A percentile compares a stretch with the other conserved stretches of the same genome.
Conservation (phyloP, 1,140 invertebrate species). For the Bombus fervidus region DNA sequence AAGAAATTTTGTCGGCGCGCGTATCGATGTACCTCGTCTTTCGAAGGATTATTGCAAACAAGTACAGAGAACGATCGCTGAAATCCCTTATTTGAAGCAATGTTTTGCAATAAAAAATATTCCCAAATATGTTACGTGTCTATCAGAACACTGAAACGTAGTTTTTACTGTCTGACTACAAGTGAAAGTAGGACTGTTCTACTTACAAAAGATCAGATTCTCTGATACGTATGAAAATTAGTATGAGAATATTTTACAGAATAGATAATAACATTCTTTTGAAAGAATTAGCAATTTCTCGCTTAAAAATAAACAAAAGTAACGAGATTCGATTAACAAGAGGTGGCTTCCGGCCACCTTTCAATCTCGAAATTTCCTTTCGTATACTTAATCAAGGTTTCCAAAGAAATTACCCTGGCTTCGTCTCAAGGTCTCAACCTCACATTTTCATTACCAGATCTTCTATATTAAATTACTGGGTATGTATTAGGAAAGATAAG, state of each 20-base stretch:
- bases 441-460: background rate
- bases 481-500: background rate
- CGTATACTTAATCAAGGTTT: background rate
- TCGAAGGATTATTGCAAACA: background rate
- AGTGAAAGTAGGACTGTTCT: too few species aligned
- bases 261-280: too few species aligned
- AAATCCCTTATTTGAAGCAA: constrained; percentile 38
- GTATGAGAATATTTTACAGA: background rate
- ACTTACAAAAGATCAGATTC: too few species aligned
- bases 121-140: too few species aligned
- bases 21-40: background rate
- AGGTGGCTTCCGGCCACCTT: background rate
- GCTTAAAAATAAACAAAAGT: too few species aligned
- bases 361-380: background rate
- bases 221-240: background rate
- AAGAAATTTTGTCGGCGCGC: background rate
- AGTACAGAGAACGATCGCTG: background rate
- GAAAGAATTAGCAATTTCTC: background rate
- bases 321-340: background rate
- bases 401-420: background rate
- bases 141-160: too few species aligned
- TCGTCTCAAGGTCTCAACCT: background rate
- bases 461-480: background rate
- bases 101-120: constrained; percentile 22
- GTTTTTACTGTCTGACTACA: background rate